Percentiles rank a stretch among this genome's conserved stretches.
Evolutionary conservation across 2,113 vertebrate genomes (phyloP).

Genomic region (Lophochroa leadbeateri): DNA sequence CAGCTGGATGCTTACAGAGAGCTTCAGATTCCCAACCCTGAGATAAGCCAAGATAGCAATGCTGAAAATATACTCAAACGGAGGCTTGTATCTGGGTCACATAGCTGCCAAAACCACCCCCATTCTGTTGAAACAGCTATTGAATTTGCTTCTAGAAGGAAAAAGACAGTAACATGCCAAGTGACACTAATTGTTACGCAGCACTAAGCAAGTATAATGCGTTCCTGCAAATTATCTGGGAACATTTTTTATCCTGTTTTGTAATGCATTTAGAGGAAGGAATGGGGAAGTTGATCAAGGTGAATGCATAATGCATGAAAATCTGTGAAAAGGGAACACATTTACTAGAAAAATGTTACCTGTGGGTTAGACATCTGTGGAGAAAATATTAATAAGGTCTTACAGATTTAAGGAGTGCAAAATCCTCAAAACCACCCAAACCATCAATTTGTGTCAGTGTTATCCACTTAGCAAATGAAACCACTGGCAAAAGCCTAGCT

Average conservation of each 20-base stretch:
- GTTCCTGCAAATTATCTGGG: slow-evolving; percentile 35
- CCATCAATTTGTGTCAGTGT: not conserved
- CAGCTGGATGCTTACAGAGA: slow-evolving; percentile 57
- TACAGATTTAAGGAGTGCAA: not conserved
- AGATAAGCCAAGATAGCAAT: slow-evolving; percentile 54
- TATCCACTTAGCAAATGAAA: not conserved
- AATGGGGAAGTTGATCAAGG: slow-evolving; percentile 9
- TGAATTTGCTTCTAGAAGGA: slow-evolving; percentile 64
- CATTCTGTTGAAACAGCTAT: slow-evolving; percentile 56
- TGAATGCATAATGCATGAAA: slow-evolving; percentile 5
- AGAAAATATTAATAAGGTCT: not conserved
- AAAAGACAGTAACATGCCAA: slow-evolving; percentile 55
- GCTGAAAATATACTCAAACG: slow-evolving; percentile 53
- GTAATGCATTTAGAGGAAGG: not conserved
- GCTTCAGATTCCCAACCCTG: slow-evolving; percentile 32
- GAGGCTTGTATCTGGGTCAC: slow-evolving; percentile 60
- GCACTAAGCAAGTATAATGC: slow-evolving; percentile 40
- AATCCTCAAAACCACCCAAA: not conserved
- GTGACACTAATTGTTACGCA: slow-evolving; percentile 72
- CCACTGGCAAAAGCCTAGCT: not conserved
- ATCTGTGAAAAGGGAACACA: not conserved
- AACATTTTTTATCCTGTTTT: not conserved
- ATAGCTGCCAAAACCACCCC: slow-evolving; percentile 61
- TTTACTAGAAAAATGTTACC: not conserved
- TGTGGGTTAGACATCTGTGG: not conserved